A percentile compares a stretch with the other conserved stretches of the same genome.
phyloP scores from a whole-genome alignment of 2,888 invertebrate genomes.

The Tillus elongatus region DNA sequence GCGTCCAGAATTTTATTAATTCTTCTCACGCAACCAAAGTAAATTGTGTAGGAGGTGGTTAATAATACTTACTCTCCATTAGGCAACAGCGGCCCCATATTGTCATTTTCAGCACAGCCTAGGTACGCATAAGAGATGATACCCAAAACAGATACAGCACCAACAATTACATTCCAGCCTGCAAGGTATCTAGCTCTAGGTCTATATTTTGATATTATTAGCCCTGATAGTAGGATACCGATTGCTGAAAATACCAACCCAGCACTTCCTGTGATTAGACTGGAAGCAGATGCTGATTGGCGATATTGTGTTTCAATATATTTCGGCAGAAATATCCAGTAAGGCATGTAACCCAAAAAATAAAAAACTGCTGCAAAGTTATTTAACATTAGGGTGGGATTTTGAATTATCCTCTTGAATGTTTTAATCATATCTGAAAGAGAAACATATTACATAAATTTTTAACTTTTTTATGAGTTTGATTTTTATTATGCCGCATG shows the following conservation, averaged over 20 bases:
- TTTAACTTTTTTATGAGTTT: no score
- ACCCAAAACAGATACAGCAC: slow-evolving; percentile 52
- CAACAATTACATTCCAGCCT: slow-evolving; percentile 60
- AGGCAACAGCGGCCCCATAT: no score
- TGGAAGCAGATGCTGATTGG: slow-evolving; percentile 65
- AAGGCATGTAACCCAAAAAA: slow-evolving; percentile 62
- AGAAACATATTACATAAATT: slow-evolving; percentile 27
- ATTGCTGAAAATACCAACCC: slow-evolving; percentile 61
- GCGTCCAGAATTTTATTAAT: no score
- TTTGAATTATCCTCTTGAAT: slow-evolving; percentile 53
- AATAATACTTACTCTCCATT: slow-evolving; percentile 35
- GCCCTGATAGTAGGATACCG: slow-evolving; percentile 58
- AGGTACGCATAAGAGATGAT: slow-evolving; percentile 57
- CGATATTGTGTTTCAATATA: slow-evolving; percentile 75
- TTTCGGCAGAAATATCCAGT: slow-evolving; percentile 74
- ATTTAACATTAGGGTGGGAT: slow-evolving; percentile 62
- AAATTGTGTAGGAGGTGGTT: background rate
- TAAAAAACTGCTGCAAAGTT: slow-evolving; percentile 66
- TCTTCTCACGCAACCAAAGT: slow-evolving; percentile 3
- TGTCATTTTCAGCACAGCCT: slow-evolving; percentile 56
- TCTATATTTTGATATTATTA: slow-evolving; percentile 56
- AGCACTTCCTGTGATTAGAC: slow-evolving; percentile 63
- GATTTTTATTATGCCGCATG: no score
- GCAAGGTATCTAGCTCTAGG: slow-evolving; percentile 58
- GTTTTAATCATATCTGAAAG: slow-evolving; percentile 58